Evolutionary conservation across 2,113 vertebrate species (phyloP).

Genomic region (Vanacampus margaritifer): DNA sequence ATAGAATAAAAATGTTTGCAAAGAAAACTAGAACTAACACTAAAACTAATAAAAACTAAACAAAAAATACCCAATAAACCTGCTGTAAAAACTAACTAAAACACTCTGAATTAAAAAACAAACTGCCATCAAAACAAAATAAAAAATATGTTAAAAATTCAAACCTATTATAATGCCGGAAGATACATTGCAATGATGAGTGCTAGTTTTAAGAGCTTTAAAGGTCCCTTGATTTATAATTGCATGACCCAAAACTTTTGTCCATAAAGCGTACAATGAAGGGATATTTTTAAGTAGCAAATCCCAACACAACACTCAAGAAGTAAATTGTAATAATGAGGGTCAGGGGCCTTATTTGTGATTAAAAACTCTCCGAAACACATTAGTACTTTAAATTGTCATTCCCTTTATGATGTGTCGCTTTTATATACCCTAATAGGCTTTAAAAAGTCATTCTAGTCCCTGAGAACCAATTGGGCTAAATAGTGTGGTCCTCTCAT

Average conservation of each 20-base stretch:
- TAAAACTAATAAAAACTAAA: too few relatives aligned
- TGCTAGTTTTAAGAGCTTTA: background rate
- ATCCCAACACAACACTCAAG: background rate
- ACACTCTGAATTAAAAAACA: too few relatives aligned
- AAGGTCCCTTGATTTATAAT: background rate
- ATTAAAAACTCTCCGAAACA: background rate
- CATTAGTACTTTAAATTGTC: background rate
- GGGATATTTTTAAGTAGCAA: background rate
- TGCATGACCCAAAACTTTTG: background rate
- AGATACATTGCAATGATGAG: too few relatives aligned
- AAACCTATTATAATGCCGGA: too few relatives aligned
- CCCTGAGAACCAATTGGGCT: background rate
- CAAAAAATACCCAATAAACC: too few relatives aligned
- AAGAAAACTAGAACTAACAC: too few relatives aligned
- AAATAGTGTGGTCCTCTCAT: background rate
- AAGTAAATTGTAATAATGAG: background rate
- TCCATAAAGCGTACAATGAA: background rate
- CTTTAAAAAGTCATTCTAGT: background rate
- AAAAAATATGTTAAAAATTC: too few relatives aligned
- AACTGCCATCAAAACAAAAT: too few relatives aligned
- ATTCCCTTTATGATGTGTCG: background rate
- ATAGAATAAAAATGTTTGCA: too few relatives aligned
- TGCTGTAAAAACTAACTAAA: too few relatives aligned
- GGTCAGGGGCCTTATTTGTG: background rate
- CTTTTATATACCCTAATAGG: background rate